Percentiles rank a stretch among this genome's conserved stretches.
Evolutionary conservation across 2,113 vertebrate species (phyloP).

Genomic region (Erythrocercus mccallii): DNA sequence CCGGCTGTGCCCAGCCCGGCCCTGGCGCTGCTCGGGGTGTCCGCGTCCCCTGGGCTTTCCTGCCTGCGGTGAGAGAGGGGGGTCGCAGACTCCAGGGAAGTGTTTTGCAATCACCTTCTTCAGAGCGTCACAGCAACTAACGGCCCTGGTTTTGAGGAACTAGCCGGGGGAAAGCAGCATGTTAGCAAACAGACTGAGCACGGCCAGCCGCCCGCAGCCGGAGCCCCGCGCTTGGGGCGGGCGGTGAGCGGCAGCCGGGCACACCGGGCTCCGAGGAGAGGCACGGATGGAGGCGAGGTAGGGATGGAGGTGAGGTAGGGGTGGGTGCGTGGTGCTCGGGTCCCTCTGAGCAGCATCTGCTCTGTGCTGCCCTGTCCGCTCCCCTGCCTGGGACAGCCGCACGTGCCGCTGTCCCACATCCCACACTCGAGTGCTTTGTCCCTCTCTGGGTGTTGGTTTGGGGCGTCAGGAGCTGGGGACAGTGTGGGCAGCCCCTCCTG

Average conservation of each 20-base stretch:
- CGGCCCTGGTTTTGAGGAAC: conserved; percentile 63
- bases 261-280: background rate
- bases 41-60: background rate
- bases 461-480: background rate
- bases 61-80: background rate
- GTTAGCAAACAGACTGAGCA: background rate
- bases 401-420: background rate
- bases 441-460: background rate
- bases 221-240: rapidly evolving
- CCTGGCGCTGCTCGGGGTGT: background rate
- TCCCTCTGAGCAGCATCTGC: background rate
- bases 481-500: background rate
- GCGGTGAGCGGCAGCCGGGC: background rate
- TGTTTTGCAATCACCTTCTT: conserved; percentile 68
- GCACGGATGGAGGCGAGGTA: background rate
- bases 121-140: conserved; percentile 60
- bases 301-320: background rate
- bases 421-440: rapidly evolving
- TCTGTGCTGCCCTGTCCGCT: background rate
- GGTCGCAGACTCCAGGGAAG: conserved; percentile 52
- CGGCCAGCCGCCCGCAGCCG: background rate
- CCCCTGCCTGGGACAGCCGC: background rate
- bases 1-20: background rate
- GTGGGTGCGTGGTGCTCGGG: background rate
- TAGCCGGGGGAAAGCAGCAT: conserved; percentile 17